Base-by-base conservation (phyloP, 2,888 invertebrate species). In the Monochamus alternatus region DNA sequence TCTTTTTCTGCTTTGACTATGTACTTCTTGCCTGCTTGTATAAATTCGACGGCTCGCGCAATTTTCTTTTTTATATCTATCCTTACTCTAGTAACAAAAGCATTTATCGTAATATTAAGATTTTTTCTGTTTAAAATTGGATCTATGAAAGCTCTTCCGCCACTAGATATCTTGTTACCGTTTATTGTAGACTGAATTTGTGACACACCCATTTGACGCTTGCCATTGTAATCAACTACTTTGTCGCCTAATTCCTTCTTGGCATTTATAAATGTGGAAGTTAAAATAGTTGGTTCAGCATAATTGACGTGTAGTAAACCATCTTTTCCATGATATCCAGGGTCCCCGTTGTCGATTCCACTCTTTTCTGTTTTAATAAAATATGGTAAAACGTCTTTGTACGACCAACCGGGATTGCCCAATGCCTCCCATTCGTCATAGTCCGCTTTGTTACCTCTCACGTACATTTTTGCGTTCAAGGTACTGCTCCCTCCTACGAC, bases 221-320 rank as follows among this genome's bases (percentile, higher is more conserved):
- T 93, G 1, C 95, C 95, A 86, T 95, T 95, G 22, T 95, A 93
- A 82, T 95, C 95, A 77, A 95, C 90, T 84, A 94, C 94, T 73
- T 94, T 93, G 84, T 95, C 95, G 31, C 95, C 96, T 58, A 95
- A 89, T 88, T 95, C 95, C 0, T 91, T 92, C 1, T 94, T 95
- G 0, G 94, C 93, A 87, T 95, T 93, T 1, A 95, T 92, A 83
- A 95, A 95, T 1, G 94, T 94, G 31, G 52, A 38, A n/a, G 12
- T 65, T 14, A 64, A 51, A 32, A 3, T 94, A 77, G 92, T 92
- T 94, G 95, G 95, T 0, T 94, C 94, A 0, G 95, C 92, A 85
- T 95, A 94, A 88, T 95, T 94, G 0, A 95, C 86, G 0, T 94
- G 95, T 12, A 95, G 84, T 75, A 92, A 92, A 0, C 95, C 95